Percentiles rank a stretch among this genome's conserved stretches.
Evolutionary conservation across 2,888 invertebrate genomes (phyloP).

Genomic region (Syrphus vitripennis): DNA sequence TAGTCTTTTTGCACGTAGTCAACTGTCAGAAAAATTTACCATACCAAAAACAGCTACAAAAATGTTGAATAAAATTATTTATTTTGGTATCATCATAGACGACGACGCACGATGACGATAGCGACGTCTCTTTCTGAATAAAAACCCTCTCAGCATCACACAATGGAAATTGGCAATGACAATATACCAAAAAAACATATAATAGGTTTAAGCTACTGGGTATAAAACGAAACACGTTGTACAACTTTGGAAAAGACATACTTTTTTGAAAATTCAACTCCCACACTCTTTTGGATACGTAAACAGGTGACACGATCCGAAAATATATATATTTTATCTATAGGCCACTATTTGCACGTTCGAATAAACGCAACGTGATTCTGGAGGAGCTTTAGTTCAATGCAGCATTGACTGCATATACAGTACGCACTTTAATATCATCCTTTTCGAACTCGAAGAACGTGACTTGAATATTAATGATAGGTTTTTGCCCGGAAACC

Average conservation of each 20-base stretch:
- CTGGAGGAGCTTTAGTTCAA: background rate
- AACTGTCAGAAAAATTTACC: background rate
- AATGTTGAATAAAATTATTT: constrained; percentile 11
- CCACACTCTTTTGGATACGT: background rate
- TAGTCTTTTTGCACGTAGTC: background rate
- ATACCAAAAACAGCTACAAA: background rate
- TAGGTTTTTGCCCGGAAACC: background rate
- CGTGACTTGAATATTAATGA: constrained; percentile 63
- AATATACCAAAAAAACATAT: background rate
- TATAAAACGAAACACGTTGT: background rate
- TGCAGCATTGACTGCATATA: constrained; percentile 60
- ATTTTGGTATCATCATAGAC: background rate
- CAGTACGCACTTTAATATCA: constrained; percentile 68
- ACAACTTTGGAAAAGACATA: background rate
- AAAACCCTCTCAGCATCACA: background rate
- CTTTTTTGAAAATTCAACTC: constrained; percentile 10
- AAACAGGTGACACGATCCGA: constrained; percentile 48
- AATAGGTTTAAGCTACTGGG: background rate
- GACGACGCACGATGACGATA: no score
- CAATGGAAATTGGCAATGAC: background rate
- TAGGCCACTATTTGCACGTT: constrained; percentile 53
- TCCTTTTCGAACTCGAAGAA: constrained; percentile 40
- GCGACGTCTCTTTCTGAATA: background rate
- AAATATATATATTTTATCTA: background rate
- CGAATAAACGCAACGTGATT: constrained; percentile 58